These are phyloP conservation scores for Diceros bicornis DNA, from an alignment of 2,797 vertebrate genomes.

Conservation along the genomic window DNA sequence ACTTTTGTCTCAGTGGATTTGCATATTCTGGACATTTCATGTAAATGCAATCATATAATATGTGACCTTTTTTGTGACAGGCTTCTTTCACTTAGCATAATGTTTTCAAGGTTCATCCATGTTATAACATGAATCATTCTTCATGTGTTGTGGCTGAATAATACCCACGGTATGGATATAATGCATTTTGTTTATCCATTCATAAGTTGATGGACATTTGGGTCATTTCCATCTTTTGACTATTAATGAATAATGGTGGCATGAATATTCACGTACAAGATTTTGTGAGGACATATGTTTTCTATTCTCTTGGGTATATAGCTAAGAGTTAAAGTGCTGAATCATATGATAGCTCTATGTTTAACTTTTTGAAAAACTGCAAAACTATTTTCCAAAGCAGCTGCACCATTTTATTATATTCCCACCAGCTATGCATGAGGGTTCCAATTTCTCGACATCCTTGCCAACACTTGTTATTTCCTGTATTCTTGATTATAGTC, in stretches of 20 bases:
- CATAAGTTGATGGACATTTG: constrained; percentile 8
- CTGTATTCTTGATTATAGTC: constrained; percentile 35
- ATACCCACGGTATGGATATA: background rate
- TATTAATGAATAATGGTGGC: background rate
- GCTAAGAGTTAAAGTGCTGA: constrained; percentile 38
- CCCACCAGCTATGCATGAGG: background rate
- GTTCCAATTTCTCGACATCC: background rate
- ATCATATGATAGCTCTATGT: background rate
- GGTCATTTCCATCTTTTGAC: background rate
- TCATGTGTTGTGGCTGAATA: constrained; percentile 42
- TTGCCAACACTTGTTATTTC: constrained; percentile 8
- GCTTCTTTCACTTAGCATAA: constrained; percentile 41
- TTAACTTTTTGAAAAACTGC: constrained; percentile 27
- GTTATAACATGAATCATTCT: background rate
- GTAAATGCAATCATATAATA: constrained; percentile 10
- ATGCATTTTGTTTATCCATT: background rate
- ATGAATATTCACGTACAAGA: background rate
- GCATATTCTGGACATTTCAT: background rate
- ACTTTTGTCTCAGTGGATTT: constrained; percentile 20
- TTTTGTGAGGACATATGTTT: constrained; percentile 18
- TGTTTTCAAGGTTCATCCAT: constrained; percentile 21
- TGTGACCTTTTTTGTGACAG: background rate
- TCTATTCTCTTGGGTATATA: background rate
- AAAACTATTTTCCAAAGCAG: background rate
- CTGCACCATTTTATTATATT: constrained; percentile 31